These are phyloP conservation scores for Mesochorus sp. DNA, from an alignment of 2,888 invertebrate genomes.

Conservation along the genomic window DNA sequence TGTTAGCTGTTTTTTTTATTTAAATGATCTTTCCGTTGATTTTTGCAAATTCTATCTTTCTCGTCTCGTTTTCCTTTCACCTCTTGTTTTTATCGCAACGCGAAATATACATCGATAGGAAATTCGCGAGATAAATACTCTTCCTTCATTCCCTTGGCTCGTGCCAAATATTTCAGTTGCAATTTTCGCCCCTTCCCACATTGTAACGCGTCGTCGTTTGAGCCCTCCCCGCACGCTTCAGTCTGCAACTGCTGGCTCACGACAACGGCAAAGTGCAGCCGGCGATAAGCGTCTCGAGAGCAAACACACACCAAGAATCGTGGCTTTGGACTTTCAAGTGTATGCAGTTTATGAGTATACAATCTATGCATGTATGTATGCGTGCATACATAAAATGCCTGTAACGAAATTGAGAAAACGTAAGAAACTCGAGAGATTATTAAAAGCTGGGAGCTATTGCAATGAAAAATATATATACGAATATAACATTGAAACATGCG, in stretches of 20 bases:
- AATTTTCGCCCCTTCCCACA: slow-evolving; percentile 5
- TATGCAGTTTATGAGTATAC: not conserved
- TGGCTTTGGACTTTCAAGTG: slow-evolving; percentile 49
- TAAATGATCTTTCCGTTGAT: not conserved
- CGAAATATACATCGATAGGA: slow-evolving; percentile 73
- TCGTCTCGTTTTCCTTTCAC: slow-evolving; percentile 2
- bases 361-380: not conserved
- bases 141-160: slow-evolving; percentile 58
- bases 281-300: slow-evolving; percentile 73
- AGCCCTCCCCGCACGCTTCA: slow-evolving; percentile 46
- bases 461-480: not conserved
- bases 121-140: slow-evolving; percentile 70
- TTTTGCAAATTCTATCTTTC: not conserved
- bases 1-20: not conserved
- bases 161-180: slow-evolving; percentile 54
- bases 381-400: not conserved
- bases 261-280: slow-evolving; percentile 72
- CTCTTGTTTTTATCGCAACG: slow-evolving; percentile 46
- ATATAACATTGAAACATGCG: not conserved
- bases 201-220: slow-evolving; percentile 53
- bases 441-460: not conserved
- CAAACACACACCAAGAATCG: slow-evolving; percentile 48
- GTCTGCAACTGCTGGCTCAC: slow-evolving; percentile 45
- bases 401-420: slow-evolving; percentile 35
- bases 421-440: slow-evolving; percentile 35